These are phyloP conservation scores for Eumaeus atala DNA, from an alignment of 1,140 invertebrate species.

Conservation along the genomic window DNA sequence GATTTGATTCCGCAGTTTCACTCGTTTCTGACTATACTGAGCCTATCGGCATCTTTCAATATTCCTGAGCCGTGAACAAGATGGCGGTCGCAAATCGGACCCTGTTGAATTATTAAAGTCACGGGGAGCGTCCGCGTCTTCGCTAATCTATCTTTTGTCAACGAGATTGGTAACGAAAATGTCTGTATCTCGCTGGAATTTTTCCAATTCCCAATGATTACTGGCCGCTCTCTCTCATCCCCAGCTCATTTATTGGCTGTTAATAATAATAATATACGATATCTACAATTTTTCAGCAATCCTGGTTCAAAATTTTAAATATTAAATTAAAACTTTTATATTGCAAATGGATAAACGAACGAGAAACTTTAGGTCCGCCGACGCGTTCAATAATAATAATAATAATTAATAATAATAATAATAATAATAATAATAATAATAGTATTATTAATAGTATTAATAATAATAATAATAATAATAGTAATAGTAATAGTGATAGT, in stretches of 20 bases:
- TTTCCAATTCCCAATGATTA: constrained; percentile 22
- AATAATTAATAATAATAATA: too few relatives aligned
- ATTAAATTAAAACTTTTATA: too few relatives aligned
- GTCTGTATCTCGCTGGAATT: constrained; percentile 14
- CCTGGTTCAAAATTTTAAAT: not conserved
- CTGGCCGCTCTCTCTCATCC: not conserved
- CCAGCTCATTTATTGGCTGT: constrained; percentile 22
- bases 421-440: too few relatives aligned
- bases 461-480: too few relatives aligned
- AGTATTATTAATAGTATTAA: too few relatives aligned
- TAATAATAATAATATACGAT: too few relatives aligned
- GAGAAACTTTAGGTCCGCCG: too few relatives aligned
- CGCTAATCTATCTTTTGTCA: constrained; percentile 56
- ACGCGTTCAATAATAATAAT: too few relatives aligned
- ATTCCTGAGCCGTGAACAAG: constrained; percentile 27
- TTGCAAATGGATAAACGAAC: too few relatives aligned
- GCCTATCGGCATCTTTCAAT: constrained; percentile 27
- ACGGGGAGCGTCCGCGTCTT: constrained; percentile 34
- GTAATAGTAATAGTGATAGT: too few relatives aligned
- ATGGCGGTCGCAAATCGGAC: constrained; percentile 17
- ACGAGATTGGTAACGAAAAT: constrained; percentile 34
- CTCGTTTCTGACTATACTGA: not conserved
- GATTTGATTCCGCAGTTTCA: too few relatives aligned
- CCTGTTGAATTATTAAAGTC: constrained; percentile 53
- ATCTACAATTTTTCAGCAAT: too few relatives aligned